Percentiles rank a stretch among this genome's conserved stretches.
Evolutionary conservation across 2,888 invertebrate genomes (phyloP).

Genomic region (Xestoiulus laeticollis): DNA sequence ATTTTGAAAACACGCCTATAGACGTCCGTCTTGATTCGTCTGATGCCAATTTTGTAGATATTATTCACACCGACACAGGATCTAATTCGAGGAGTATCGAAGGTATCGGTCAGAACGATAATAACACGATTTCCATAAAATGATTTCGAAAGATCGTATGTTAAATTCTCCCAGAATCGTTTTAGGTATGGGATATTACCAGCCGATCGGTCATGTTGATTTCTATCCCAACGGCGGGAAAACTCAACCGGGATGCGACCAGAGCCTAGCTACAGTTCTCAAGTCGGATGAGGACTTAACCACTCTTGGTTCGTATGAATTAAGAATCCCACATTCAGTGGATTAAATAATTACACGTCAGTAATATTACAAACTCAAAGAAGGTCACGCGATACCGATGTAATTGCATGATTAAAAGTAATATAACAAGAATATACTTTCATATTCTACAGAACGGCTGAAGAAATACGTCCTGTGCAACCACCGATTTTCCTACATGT

Average conservation of each 20-base stretch:
- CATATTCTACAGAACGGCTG: slow-evolving; percentile 66
- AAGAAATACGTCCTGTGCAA: slow-evolving; percentile 82
- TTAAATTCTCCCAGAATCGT: background rate
- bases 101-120: background rate
- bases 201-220: slow-evolving; percentile 63
- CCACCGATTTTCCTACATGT: slow-evolving; percentile 84
- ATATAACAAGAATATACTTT: background rate
- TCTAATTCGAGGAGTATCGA: slow-evolving; percentile 81
- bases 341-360: no score
- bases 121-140: background rate
- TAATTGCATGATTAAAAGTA: background rate
- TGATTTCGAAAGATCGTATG: background rate
- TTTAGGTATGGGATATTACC: slow-evolving; percentile 61
- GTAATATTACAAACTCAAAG: background rate
- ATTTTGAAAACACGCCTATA: slow-evolving; percentile 85
- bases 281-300: slow-evolving; percentile 62
- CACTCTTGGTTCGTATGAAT: background rate
- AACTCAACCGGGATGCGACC: slow-evolving; percentile 65
- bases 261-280: slow-evolving; percentile 73
- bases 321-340: no score
- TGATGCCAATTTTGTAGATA: slow-evolving; percentile 87
- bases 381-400: background rate
- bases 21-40: slow-evolving; percentile 81
- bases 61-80: slow-evolving; percentile 90
- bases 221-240: slow-evolving; percentile 65